Conservation (phyloP, 2,888 invertebrate species). For the Melinaea menophilus region DNA sequence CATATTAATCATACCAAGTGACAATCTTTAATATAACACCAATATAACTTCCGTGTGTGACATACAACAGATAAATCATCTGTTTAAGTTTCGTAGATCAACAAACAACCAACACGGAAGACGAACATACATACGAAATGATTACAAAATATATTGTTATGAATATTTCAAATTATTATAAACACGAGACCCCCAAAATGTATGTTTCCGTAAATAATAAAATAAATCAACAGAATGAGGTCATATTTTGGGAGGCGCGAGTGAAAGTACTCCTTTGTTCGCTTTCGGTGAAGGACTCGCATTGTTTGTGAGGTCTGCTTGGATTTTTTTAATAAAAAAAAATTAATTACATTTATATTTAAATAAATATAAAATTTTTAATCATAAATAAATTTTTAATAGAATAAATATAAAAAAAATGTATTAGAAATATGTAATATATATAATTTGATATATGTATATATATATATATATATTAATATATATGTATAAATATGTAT, state of each 20-base stretch:
- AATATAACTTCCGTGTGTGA: neutral
- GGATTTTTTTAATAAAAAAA: neutral
- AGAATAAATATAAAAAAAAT: no score
- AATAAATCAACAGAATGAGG: neutral
- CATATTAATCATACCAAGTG: no score
- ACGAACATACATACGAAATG: no score
- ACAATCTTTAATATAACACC: neutral
- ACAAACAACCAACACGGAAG: slow-evolving; percentile 5
- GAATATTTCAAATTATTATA: neutral
- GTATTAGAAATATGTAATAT: no score
- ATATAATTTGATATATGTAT: no score
- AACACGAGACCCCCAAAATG: neutral
- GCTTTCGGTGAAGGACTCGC: neutral
- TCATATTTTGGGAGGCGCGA: neutral
- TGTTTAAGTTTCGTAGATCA: slow-evolving; percentile 4
- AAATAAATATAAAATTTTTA: no score
- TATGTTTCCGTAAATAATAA: neutral
- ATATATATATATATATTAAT: neutral
- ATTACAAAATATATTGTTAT: neutral
- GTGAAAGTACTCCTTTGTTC: slow-evolving; percentile 6
- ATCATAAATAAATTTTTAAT: no score
- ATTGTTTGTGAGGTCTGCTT: neutral
- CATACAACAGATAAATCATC: neutral
- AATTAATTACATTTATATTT: no score
- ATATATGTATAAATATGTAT: slow-evolving; percentile 5